These are phyloP conservation scores for Globia sparganii DNA, from an alignment of 2,888 invertebrate species.

Conservation along the genomic window DNA sequence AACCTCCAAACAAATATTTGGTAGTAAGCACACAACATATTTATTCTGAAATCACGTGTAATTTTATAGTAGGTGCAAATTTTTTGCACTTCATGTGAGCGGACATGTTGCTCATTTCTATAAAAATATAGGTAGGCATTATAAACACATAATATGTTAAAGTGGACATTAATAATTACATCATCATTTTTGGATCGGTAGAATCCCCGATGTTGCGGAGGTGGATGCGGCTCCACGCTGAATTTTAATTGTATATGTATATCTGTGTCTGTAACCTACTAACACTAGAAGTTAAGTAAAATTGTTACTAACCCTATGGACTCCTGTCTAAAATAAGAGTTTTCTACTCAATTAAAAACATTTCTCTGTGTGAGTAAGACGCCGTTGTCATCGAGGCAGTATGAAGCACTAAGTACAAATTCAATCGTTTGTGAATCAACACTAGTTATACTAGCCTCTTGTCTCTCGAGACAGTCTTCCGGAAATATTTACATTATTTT, in stretches of 20 bases:
- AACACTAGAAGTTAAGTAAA: not conserved
- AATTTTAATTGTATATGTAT: slow-evolving; percentile 1
- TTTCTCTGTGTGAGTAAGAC: slow-evolving; percentile 48
- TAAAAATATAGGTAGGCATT: slow-evolving; percentile 19
- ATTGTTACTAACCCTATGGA: not conserved
- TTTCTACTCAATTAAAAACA: not conserved
- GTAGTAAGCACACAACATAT: slow-evolving; percentile 20
- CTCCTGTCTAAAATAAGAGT: not conserved
- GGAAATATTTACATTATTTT: slow-evolving; percentile 72
- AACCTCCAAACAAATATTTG: slow-evolving; percentile 34
- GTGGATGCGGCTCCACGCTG: not conserved
- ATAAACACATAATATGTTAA: slow-evolving; percentile 4
- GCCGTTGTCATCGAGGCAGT: slow-evolving; percentile 24
- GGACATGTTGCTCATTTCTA: not conserved
- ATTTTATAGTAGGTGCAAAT: slow-evolving; percentile 27
- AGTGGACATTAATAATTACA: slow-evolving; percentile 7
- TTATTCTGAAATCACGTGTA: slow-evolving; percentile 30
- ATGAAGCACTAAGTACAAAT: slow-evolving; percentile 54
- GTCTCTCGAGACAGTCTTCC: slow-evolving; percentile 61
- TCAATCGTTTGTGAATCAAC: slow-evolving; percentile 67
- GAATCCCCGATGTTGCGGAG: not conserved
- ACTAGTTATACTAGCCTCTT: slow-evolving; percentile 64
- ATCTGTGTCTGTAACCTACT: not conserved
- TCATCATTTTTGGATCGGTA: not conserved
- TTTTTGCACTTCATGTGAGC: slow-evolving; percentile 9